phyloP scores from a whole-genome alignment of 1,140 invertebrate genomes.

The Drosophila bifasciata region DNA sequence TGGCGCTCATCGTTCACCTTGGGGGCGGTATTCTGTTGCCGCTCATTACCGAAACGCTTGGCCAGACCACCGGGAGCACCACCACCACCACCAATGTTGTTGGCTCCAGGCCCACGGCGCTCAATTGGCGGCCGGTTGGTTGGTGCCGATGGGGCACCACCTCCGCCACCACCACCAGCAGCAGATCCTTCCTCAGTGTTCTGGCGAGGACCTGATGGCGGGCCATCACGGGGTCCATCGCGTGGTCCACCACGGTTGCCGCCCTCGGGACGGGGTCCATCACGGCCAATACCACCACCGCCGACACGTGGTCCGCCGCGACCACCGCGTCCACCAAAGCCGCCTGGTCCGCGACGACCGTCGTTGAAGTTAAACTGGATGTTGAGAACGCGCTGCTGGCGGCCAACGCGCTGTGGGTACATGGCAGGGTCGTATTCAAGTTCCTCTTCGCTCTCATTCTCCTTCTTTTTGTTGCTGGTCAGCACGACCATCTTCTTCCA shows the following conservation, averaged over 20 bases:
- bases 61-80: constrained; percentile 16
- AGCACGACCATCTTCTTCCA: constrained; percentile 95
- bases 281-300: constrained; percentile 86
- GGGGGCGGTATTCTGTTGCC: constrained; percentile 87
- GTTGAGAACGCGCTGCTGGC: constrained; percentile 93
- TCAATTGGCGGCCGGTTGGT: constrained; percentile 67
- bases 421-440: constrained; percentile 90
- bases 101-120: constrained; percentile 73
- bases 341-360: constrained; percentile 88
- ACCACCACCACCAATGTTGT: constrained; percentile 61
- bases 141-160: constrained; percentile 76
- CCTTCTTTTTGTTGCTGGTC: constrained; percentile 84
- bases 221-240: constrained; percentile 78
- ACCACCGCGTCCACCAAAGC: constrained; percentile 87
- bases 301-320: constrained; percentile 87
- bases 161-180: constrained; percentile 76
- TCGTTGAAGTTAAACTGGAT: constrained; percentile 96
- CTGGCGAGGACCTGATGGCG: constrained; percentile 19
- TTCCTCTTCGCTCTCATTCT: constrained; percentile 87
- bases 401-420: constrained; percentile 93
- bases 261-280: constrained; percentile 82
- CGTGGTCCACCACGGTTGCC: constrained; percentile 70
- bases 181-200: constrained; percentile 36
- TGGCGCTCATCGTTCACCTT: constrained; percentile 97
- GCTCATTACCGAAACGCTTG: constrained; percentile 70